Conservation (phyloP, 2,113 vertebrate genomes). For the Pterocles burchelli region DNA sequence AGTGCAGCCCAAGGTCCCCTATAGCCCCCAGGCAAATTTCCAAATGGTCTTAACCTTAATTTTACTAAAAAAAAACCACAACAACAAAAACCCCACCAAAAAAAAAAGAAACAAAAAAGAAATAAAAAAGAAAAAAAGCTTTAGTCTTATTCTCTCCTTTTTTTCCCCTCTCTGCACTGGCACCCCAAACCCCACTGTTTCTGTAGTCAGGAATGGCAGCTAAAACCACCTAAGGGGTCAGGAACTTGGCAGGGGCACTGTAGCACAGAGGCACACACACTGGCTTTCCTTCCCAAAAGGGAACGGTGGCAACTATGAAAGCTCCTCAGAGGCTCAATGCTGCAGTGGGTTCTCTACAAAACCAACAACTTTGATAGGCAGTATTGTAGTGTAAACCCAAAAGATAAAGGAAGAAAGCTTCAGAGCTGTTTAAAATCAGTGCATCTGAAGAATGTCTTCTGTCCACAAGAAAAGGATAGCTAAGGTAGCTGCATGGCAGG, state of each 20-base stretch:
- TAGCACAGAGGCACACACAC: not conserved
- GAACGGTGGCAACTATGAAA: not conserved
- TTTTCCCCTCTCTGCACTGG: accelerated
- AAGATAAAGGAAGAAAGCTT: not conserved
- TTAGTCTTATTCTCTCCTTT: not conserved
- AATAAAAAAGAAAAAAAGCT: not conserved
- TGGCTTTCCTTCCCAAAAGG: not conserved
- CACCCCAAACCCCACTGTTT: not conserved
- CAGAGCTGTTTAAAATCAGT: not conserved
- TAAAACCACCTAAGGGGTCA: not conserved
- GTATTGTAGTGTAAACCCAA: not conserved
- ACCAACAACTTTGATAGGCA: not conserved
- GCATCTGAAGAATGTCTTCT: not conserved
- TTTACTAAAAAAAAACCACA: no score
- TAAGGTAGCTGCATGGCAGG: not conserved
- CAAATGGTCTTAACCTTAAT: not conserved
- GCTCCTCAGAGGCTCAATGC: not conserved
- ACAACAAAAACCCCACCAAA: no score
- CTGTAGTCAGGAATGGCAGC: not conserved
- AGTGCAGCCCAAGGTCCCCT: not conserved
- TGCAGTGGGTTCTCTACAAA: not conserved
- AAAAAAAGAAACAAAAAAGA: no score
- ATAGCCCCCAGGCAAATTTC: not conserved
- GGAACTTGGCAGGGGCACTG: not conserved
- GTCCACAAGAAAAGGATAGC: not conserved